Evolutionary conservation across 1,140 invertebrate species (phyloP).

Genomic region (Ceratoteleas bidentatus): DNA sequence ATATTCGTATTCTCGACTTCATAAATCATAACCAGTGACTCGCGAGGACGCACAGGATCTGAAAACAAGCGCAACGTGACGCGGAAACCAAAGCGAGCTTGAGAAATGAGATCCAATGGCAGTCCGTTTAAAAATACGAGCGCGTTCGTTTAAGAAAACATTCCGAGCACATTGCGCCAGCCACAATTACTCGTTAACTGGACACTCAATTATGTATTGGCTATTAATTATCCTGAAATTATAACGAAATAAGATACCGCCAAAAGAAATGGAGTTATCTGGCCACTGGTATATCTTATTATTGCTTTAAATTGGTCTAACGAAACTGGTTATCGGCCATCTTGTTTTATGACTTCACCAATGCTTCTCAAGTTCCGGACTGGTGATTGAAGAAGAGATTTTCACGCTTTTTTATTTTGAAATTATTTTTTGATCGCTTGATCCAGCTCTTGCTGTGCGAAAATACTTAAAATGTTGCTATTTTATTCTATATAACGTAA

Average conservation of each 20-base stretch:
- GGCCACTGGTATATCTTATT: slow-evolving; percentile 67
- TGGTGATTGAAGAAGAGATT: too few relatives aligned
- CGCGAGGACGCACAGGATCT: slow-evolving; percentile 67
- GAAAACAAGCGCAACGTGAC: slow-evolving; percentile 74
- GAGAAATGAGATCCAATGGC: slow-evolving; percentile 63
- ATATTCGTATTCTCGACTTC: slow-evolving; percentile 64
- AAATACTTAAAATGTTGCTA: too few relatives aligned
- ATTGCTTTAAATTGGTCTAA: slow-evolving; percentile 68
- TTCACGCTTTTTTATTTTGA: too few relatives aligned
- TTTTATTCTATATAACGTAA: too few relatives aligned
- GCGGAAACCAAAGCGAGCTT: slow-evolving; percentile 70
- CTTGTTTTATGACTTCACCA: slow-evolving; percentile 67
- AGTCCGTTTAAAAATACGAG: slow-evolving; percentile 61
- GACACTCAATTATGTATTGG: slow-evolving; percentile 69
- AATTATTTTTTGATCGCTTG: too few relatives aligned
- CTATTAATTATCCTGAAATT: slow-evolving; percentile 73
- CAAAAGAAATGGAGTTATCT: slow-evolving; percentile 68
- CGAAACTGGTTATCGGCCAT: slow-evolving; percentile 68
- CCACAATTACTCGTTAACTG: slow-evolving; percentile 63
- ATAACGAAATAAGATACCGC: slow-evolving; percentile 66
- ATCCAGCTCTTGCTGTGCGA: too few relatives aligned
- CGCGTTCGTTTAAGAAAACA: slow-evolving; percentile 65
- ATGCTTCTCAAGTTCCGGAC: too few relatives aligned
- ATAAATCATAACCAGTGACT: slow-evolving; percentile 71
- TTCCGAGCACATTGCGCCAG: slow-evolving; percentile 60